Evolutionary conservation across 2,113 vertebrate species (phyloP), one percentile per base, ranked within the genome.

Genomic region (Otolemur garnettii): DNA sequence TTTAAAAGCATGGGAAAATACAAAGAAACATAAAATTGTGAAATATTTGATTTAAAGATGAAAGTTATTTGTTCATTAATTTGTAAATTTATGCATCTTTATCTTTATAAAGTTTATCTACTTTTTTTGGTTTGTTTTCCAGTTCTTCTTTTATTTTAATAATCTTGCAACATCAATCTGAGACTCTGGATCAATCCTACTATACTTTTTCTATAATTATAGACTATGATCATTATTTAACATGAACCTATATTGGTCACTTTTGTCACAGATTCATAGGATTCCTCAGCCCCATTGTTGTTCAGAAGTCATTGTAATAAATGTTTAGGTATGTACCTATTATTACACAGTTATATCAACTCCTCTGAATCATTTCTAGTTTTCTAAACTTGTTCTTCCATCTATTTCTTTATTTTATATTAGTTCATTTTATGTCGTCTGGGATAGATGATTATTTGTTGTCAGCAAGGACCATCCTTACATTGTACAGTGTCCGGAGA

Each of bases 11-110:
- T 66, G 17, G 13, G 79, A 55, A 42, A 83, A 87, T 50, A 59
- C 50, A 78, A 87, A 75, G 11, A 75, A 78, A 0, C 8, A 90
- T 57, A n/a, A 74, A 64, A 84, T 53, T 80, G 7, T 80, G 72
- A 64, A 22, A 35, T 66, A 22, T 50, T 78, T 78, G 50, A 74
- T 57, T 90, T 77, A 82, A 85, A 79, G 71, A 72, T 62, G 28
- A 91, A 38, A 13, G 4, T 68, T 19, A 66, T 45, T 71, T 2
- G 55, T 50, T 84, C 15, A 57, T 72, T 74, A 13, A 66, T 74
- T 80, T 7, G 71, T 64, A 17, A 57, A 93, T 64, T 79, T 90
- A 10, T 72, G 4, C 9, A 57, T 71, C 1, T 42, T 17, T 83
- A 85, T 95, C n/a, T n/a, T n/a, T n/a, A n/a, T n/a, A n/a, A n/a